Percentiles rank a stretch among this genome's conserved stretches.
Conservation (phyloP, 2,888 invertebrate genomes). For the Nomada hirtipes region DNA sequence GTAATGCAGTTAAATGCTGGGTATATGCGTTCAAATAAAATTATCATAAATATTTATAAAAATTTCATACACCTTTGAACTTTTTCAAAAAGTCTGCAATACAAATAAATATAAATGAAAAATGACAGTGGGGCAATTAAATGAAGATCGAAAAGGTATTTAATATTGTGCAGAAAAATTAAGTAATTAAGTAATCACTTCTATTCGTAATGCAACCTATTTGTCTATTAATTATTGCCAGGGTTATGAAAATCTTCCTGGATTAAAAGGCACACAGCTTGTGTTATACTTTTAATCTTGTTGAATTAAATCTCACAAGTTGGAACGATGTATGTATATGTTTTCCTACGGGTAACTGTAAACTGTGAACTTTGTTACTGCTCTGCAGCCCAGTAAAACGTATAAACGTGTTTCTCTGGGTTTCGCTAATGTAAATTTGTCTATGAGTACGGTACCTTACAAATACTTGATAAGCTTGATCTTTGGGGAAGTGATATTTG, state of each 20-base stretch:
- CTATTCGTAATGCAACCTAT: neutral
- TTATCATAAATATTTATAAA: neutral
- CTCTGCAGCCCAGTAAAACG: neutral
- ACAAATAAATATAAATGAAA: too few relatives aligned
- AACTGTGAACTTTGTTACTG: slow-evolving; percentile 8
- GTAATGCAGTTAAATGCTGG: neutral
- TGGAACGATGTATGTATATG: neutral
- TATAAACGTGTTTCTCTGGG: neutral
- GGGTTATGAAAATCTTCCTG: neutral
- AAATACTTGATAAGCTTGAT: slow-evolving; percentile 40
- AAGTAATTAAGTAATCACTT: neutral
- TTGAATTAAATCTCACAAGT: slow-evolving; percentile 11
- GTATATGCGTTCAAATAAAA: neutral
- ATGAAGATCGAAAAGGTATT: too few relatives aligned
- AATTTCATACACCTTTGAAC: neutral
- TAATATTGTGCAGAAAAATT: too few relatives aligned
- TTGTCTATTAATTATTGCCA: neutral
- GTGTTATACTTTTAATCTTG: neutral
- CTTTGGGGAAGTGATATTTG: slow-evolving; percentile 27
- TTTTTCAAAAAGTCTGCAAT: neutral
- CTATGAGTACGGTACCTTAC: slow-evolving; percentile 5
- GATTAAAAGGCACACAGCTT: neutral
- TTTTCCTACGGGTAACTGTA: neutral
- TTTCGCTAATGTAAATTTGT: slow-evolving; percentile 41
- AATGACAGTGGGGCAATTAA: too few relatives aligned